These are phyloP conservation scores for Sarcoramphus papa DNA, from an alignment of 2,797 vertebrate species.

Conservation along the genomic window DNA sequence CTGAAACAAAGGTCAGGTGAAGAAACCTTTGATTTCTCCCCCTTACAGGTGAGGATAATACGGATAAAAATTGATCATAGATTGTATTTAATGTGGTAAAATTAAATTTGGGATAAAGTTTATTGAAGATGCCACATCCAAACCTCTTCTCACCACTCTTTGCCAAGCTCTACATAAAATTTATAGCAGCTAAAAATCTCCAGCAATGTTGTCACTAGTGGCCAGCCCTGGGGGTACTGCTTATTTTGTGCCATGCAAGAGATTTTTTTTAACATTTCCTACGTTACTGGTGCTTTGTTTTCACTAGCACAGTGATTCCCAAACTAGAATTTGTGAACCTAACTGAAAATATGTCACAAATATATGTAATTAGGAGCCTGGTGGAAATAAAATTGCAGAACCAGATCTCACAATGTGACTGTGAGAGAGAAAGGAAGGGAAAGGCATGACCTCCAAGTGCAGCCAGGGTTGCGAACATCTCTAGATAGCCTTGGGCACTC, in stretches of 20 bases:
- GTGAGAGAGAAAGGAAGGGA: background rate
- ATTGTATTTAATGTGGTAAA: background rate
- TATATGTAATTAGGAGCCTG: background rate
- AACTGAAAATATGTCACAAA: background rate
- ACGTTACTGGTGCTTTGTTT: background rate
- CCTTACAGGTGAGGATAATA: background rate
- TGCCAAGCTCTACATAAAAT: background rate
- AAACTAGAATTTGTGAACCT: background rate
- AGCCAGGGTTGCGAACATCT: background rate
- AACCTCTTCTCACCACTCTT: background rate
- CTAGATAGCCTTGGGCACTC: background rate
- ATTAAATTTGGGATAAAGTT: background rate
- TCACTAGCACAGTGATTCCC: background rate
- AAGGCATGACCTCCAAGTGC: background rate
- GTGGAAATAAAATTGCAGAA: background rate
- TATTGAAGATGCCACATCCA: background rate
- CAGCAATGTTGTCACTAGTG: background rate
- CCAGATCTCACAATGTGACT: background rate
- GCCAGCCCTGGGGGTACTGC: background rate
- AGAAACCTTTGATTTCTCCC: background rate
- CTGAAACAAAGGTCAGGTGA: background rate
- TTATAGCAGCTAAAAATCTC: background rate
- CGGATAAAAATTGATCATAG: background rate
- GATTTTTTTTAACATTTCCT: background rate
- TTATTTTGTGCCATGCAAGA: background rate